phyloP scores from a whole-genome alignment of 2,888 invertebrate species.

The Agriopis leucophaearia region DNA sequence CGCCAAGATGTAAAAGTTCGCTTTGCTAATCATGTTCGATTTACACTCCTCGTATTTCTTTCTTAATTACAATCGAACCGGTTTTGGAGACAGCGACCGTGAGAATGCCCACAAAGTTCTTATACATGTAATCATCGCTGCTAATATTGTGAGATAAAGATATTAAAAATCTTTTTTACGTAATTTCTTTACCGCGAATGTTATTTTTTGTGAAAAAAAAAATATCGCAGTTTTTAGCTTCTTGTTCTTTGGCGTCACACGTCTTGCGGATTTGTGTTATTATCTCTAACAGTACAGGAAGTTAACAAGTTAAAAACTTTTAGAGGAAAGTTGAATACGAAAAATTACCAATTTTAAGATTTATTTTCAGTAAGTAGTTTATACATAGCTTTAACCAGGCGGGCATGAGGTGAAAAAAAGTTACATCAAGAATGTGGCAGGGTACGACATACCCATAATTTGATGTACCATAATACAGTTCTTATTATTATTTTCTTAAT shows the following conservation, averaged over 20 bases:
- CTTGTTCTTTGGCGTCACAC: too few relatives aligned
- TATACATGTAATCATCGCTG: conserved; percentile 24
- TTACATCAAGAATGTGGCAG: too few relatives aligned
- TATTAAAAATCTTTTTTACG: conserved; percentile 7
- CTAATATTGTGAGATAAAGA: conserved; percentile 17
- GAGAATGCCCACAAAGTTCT: conserved; percentile 30
- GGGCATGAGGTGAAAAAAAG: too few relatives aligned
- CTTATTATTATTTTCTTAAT: too few relatives aligned
- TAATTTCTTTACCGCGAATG: conserved; percentile 4
- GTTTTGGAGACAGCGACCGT: conserved; percentile 31
- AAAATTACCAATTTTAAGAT: background rate
- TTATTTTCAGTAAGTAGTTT: background rate
- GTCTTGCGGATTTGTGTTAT: too few relatives aligned
- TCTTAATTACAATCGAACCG: conserved; percentile 34
- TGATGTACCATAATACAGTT: too few relatives aligned
- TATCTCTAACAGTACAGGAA: background rate
- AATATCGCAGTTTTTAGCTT: too few relatives aligned
- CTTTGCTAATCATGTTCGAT: conserved; percentile 33
- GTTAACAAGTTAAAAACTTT: background rate
- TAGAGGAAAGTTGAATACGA: background rate
- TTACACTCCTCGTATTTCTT: conserved; percentile 34
- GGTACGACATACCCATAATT: too few relatives aligned
- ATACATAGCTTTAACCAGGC: too few relatives aligned
- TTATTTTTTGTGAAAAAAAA: background rate
- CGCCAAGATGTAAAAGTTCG: conserved; percentile 32